A percentile compares a stretch with the other conserved stretches of the same genome.
Conservation (phyloP, 1,140 invertebrate species). For the Calosoma granatense region DNA sequence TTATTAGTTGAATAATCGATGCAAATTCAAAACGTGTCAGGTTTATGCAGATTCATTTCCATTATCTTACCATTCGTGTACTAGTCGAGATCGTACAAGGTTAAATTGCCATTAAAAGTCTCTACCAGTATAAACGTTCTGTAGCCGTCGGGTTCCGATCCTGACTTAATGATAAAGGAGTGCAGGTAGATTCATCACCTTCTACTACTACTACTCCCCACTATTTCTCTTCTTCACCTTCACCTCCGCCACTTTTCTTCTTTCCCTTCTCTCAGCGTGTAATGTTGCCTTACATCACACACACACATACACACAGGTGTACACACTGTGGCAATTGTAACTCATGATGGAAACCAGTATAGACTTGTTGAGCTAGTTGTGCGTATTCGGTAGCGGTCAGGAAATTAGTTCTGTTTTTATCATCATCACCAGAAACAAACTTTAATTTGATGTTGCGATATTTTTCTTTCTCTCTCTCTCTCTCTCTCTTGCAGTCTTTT, state of each 20-base stretch:
- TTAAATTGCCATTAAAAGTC: too few relatives aligned
- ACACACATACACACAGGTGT: background rate
- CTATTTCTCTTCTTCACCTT: background rate
- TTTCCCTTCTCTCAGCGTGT: background rate
- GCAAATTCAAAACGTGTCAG: background rate
- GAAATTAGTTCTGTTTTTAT: background rate
- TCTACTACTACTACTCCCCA: background rate
- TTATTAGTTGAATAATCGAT: background rate
- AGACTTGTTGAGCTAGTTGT: background rate
- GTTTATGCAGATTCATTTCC: too few relatives aligned
- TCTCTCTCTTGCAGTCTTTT: background rate
- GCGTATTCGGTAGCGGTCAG: background rate
- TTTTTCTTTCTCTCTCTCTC: background rate
- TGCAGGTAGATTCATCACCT: background rate
- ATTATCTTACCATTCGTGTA: too few relatives aligned
- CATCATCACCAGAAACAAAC: too few relatives aligned
- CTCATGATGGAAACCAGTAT: background rate
- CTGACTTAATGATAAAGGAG: background rate
- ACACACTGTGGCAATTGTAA: too few relatives aligned
- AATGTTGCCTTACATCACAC: too few relatives aligned
- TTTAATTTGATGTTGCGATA: background rate
- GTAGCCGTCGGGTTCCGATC: background rate
- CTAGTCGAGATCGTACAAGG: too few relatives aligned
- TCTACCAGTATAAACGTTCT: too few relatives aligned
- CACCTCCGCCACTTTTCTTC: background rate